Conservation (phyloP, 2,113 vertebrate genomes). For the Perognathus longimembris region DNA sequence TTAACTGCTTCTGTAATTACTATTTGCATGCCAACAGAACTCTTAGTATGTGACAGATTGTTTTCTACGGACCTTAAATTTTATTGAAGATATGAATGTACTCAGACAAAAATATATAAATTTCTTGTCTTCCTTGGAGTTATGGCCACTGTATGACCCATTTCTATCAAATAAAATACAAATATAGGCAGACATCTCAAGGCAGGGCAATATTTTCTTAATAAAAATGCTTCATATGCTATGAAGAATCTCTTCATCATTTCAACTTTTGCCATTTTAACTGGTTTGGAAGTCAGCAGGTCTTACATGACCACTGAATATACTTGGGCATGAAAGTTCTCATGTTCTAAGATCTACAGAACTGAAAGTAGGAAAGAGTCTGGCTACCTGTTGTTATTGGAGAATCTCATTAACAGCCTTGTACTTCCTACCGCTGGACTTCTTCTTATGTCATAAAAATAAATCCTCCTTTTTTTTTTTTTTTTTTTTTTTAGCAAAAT, state of each 20-base stretch:
- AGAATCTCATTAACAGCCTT: neutral
- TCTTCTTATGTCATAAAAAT: slow-evolving; percentile 48
- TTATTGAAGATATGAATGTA: neutral
- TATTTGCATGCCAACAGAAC: neutral
- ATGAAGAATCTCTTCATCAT: slow-evolving; percentile 20
- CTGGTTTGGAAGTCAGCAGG: neutral
- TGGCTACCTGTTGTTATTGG: neutral
- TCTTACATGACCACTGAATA: neutral
- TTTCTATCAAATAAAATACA: neutral
- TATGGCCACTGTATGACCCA: neutral
- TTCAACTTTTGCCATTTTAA: neutral
- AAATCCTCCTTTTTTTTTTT: slow-evolving; percentile 6
- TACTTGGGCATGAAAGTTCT: neutral
- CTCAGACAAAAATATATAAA: neutral
- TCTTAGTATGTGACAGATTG: neutral
- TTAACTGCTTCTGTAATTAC: neutral
- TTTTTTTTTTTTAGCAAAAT: slow-evolving; percentile 20
- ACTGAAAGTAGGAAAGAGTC: neutral
- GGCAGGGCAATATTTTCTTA: neutral
- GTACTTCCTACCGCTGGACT: neutral
- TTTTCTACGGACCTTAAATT: neutral
- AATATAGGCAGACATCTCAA: neutral
- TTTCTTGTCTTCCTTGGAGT: neutral
- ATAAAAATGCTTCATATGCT: neutral
- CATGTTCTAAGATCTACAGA: neutral